A percentile compares a stretch with the other conserved stretches of the same genome.
Conservation (phyloP, 2,113 vertebrate genomes). For the Oreochromis tanganicae region DNA sequence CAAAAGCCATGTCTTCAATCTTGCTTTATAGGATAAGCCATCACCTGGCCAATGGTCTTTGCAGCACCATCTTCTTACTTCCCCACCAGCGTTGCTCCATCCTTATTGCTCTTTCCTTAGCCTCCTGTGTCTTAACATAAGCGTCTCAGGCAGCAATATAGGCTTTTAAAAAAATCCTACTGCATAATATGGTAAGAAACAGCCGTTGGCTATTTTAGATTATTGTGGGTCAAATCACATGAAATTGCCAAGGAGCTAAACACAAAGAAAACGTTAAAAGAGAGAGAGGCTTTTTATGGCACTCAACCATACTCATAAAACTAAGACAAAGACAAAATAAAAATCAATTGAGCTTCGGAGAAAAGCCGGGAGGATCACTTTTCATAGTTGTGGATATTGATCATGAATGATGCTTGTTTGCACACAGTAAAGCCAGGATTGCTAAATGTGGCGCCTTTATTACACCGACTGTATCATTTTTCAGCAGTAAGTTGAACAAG, state of each 20-base stretch:
- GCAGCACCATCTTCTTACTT: background rate
- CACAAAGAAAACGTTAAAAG: background rate
- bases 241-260: background rate
- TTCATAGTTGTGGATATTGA: slow-evolving; percentile 43
- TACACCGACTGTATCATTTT: slow-evolving; percentile 33
- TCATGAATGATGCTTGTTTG: slow-evolving; percentile 57
- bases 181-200: background rate
- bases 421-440: slow-evolving; percentile 44
- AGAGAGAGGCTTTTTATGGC: background rate
- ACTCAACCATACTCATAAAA: slow-evolving; percentile 4
- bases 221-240: slow-evolving; percentile 4
- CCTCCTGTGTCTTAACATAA: background rate
- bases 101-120: background rate
- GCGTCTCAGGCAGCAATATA: background rate
- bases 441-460: slow-evolving; percentile 21
- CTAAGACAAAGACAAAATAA: slow-evolving; percentile 5
- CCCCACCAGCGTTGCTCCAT: background rate
- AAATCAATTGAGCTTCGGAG: slow-evolving; percentile 33
- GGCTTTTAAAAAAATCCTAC: background rate
- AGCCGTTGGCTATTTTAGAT: background rate
- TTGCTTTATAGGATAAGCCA: slow-evolving; percentile 1
- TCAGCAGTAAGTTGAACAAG: background rate
- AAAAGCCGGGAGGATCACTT: slow-evolving; percentile 36
- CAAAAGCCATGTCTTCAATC: slow-evolving; percentile 27
- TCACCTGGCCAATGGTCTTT: background rate